Conservation (phyloP, 2,113 vertebrate species). For the Chaenogobius annularis region DNA sequence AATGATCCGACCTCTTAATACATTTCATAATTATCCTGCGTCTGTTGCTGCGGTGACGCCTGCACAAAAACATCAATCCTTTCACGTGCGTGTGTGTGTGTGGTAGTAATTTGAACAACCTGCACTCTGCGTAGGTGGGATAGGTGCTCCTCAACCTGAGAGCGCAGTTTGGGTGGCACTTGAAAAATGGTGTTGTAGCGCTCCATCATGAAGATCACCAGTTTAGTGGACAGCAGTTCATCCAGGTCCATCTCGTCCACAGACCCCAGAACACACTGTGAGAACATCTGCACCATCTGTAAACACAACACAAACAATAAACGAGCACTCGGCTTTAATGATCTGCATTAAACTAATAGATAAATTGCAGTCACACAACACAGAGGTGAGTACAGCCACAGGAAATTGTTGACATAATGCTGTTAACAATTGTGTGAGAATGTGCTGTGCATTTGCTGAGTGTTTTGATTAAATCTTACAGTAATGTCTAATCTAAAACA, state of each 20-base stretch:
- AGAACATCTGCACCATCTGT: slow-evolving; percentile 70
- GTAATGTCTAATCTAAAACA: neutral
- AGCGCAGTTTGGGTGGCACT: slow-evolving; percentile 52
- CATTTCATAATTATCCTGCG: neutral
- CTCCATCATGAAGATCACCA: slow-evolving; percentile 71
- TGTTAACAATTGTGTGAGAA: neutral
- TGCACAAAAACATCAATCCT: neutral
- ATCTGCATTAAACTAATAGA: neutral
- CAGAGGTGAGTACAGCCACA: too few species aligned
- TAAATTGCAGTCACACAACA: neutral
- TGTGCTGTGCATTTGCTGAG: too few species aligned
- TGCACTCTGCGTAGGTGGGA: slow-evolving; percentile 69
- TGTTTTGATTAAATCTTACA: neutral
- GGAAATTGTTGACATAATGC: neutral
- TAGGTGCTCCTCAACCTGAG: slow-evolving; percentile 68
- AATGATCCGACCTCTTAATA: neutral
- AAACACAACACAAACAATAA: slow-evolving; percentile 6
- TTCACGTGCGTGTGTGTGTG: neutral
- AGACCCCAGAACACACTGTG: slow-evolving; percentile 64
- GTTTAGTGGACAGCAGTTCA: slow-evolving; percentile 66
- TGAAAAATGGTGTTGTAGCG: slow-evolving; percentile 59
- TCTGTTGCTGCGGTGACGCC: neutral
- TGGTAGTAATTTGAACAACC: slow-evolving; percentile 31
- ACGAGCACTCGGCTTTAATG: neutral
- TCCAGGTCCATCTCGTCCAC: slow-evolving; percentile 70